Conservation (phyloP, 2,113 vertebrate species). For the Petroica traversi region DNA sequence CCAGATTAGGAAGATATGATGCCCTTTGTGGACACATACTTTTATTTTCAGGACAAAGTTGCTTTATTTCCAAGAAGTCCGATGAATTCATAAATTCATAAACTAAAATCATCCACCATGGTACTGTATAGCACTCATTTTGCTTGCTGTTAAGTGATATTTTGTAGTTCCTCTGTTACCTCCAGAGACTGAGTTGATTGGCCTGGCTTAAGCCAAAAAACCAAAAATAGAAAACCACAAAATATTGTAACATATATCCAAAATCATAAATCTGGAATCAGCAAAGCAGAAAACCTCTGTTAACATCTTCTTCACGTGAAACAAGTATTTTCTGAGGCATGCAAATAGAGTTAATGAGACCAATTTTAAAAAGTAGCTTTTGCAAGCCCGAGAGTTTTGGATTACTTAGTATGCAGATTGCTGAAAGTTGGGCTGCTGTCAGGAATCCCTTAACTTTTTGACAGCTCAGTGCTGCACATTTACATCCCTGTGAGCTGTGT, state of each 20-base stretch:
- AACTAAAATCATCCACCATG: background rate
- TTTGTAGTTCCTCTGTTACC: background rate
- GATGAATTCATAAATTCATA: background rate
- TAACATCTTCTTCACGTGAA: background rate
- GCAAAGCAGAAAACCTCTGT: background rate
- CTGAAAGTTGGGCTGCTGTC: background rate
- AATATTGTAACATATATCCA: constrained; percentile 26
- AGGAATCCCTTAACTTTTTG: background rate
- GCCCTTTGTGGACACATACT: background rate
- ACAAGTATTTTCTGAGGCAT: background rate
- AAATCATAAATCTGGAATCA: constrained; percentile 27
- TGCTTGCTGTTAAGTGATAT: background rate
- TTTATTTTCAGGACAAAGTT: constrained; percentile 23
- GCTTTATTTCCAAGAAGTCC: constrained; percentile 6
- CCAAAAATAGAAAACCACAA: constrained; percentile 19
- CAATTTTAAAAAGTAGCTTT: background rate
- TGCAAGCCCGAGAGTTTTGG: background rate
- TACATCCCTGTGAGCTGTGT: background rate
- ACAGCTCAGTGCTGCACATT: rapidly evolving
- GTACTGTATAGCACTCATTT: background rate
- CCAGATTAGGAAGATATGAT: constrained; percentile 28
- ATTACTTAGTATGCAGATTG: background rate
- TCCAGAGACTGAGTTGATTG: background rate
- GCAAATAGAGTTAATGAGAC: background rate
- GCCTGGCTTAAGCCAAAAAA: background rate